Conservation (phyloP, 2,797 vertebrate genomes). For the Xiphophorus birchmanni region DNA sequence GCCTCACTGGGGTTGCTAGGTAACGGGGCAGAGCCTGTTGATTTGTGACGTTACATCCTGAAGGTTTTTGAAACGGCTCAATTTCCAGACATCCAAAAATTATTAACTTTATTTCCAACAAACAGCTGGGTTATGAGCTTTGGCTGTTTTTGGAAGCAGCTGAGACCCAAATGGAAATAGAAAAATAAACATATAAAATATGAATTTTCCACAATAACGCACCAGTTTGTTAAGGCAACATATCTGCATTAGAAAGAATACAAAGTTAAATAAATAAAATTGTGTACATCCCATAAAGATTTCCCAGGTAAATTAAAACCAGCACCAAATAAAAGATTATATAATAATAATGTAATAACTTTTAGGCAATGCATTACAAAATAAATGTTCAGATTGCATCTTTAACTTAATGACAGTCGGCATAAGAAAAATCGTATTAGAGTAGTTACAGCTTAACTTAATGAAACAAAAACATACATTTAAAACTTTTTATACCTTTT, state of each 20-base stretch:
- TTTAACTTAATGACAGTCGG: background rate
- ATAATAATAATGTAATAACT: background rate
- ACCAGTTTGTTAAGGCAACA: background rate
- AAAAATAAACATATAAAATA: no score
- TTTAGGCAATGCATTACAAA: background rate
- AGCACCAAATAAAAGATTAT: background rate
- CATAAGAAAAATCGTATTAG: background rate
- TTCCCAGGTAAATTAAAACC: background rate
- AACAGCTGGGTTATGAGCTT: no score
- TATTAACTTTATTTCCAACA: no score
- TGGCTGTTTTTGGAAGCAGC: no score
- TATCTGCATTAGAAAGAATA: background rate
- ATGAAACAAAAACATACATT: background rate
- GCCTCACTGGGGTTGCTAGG: no score
- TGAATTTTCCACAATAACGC: background rate
- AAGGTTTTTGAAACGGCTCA: no score
- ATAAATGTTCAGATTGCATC: background rate
- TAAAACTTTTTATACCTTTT: background rate
- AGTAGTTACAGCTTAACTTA: background rate
- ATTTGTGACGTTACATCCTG: no score
- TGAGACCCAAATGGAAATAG: no score
- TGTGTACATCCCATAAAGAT: no score
- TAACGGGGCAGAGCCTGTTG: no score
- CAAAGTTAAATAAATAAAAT: no score
- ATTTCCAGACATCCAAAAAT: no score